Evolutionary conservation across 2,113 vertebrate species (phyloP), one percentile per base, ranked within the genome.

Genomic region (Sphyrna mokarran): DNA sequence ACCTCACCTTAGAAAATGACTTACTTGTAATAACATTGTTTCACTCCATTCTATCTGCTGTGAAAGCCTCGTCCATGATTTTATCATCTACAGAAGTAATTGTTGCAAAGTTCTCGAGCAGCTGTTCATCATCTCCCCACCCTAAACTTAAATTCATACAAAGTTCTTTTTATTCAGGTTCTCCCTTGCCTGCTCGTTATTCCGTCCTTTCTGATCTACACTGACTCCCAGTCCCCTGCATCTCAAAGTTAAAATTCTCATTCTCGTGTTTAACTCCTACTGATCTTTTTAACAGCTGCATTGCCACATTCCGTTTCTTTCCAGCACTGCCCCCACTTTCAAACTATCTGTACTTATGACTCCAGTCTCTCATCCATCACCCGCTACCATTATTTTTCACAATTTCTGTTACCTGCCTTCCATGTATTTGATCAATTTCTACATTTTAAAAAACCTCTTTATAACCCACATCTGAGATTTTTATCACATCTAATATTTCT

Each of bases 241-340:
- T 20, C 10, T 89, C 86, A 89, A 89, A 89, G 48, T 54, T 89
- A 89, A 89, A 54, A 89, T 58, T 89, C 86, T 89, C 86, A 89
- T 58, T 9, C 23, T 89, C 9, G 58, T 14, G 48, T 26, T 89
- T 89, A 89, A 89, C 58, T 3, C 80, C 18, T 83, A 18, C 18
- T 20, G 29, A 76, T 33, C 26, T 76, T 37, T 43, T 23, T 29
- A 89, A 89, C 10, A 0, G 10, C 48, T 22, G 18, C 8, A 58
- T 58, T 89, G 48, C 7, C 86, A 89, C 22, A 29, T 13, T 16
- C 16, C 16, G 18, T 40, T 13, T 43, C 13, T 86, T 7, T 3
- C 4, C 18, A 85, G 37, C 37, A 40, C 14, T 13, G 29, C 72
- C 76, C 37, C 37, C 80, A 20, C 0, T 1, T 6, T 0, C 80